Percentiles rank a stretch among this genome's conserved stretches.
phyloP scores from a whole-genome alignment of 1,140 invertebrate genomes.

The Holotrichia oblita region DNA sequence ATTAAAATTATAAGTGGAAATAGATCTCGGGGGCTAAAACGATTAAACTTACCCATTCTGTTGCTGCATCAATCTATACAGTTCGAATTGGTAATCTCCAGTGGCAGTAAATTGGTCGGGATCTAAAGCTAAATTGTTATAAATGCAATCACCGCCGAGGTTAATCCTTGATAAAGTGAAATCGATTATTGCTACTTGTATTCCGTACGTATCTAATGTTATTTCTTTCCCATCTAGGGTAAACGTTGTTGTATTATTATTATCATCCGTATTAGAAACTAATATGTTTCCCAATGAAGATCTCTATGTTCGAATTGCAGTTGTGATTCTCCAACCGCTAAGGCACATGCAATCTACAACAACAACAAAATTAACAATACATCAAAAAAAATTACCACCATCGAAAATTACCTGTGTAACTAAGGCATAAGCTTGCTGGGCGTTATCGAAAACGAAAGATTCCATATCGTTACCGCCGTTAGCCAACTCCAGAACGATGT shows the following conservation, averaged over 20 bases:
- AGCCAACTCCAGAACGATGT: conserved; percentile 82
- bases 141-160: conserved; percentile 74
- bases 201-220: conserved; percentile 63
- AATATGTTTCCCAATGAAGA: conserved; percentile 92
- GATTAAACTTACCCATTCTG: conserved; percentile 71
- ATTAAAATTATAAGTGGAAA: background rate
- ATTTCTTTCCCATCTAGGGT: conserved; percentile 63
- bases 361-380: background rate
- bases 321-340: conserved; percentile 85
- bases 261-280: conserved; percentile 61
- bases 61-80: conserved; percentile 87
- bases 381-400: background rate
- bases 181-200: conserved; percentile 85
- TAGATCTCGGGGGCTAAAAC: background rate
- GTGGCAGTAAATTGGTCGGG: conserved; percentile 79
- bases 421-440: conserved; percentile 67
- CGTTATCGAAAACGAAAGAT: conserved; percentile 76
- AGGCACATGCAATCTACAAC: conserved; percentile 68
- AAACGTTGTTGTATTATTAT: conserved; percentile 62
- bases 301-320: conserved; percentile 94
- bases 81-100: conserved; percentile 94
- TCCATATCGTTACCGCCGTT: conserved; percentile 86
- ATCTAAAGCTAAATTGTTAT: conserved; percentile 82
- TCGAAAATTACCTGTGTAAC: conserved; percentile 56
- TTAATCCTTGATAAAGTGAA: conserved; percentile 88